phyloP scores from a whole-genome alignment of 2,888 invertebrate species.

The Drosophila phalerata region DNA sequence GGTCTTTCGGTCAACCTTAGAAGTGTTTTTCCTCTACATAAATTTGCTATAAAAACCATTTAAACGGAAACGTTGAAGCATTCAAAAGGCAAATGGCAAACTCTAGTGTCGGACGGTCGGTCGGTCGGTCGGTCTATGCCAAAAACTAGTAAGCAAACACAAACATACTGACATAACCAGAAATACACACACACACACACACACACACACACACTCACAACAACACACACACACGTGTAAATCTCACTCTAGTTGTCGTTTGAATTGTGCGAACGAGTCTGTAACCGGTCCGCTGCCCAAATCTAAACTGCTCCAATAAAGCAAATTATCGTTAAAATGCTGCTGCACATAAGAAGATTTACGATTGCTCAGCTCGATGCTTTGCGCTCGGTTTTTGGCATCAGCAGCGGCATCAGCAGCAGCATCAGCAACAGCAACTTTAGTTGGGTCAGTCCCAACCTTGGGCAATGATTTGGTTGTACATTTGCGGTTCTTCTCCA shows the following conservation, averaged over 20 bases:
- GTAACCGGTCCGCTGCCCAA: constrained; percentile 64
- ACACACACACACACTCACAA: constrained; percentile 28
- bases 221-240: constrained; percentile 12
- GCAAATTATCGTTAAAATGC: constrained; percentile 82
- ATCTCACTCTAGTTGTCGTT: constrained; percentile 66
- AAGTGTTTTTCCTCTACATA: constrained; percentile 82
- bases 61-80: constrained; percentile 79
- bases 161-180: constrained; percentile 27
- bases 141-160: constrained; percentile 52
- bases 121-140: constrained; percentile 44
- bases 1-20: constrained; percentile 72
- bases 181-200: constrained; percentile 18
- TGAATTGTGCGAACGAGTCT: constrained; percentile 55
- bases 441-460: constrained; percentile 27
- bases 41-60: constrained; percentile 82
- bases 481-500: constrained; percentile 57
- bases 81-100: constrained; percentile 65
- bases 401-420: constrained; percentile 47
- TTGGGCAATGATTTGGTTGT: constrained; percentile 60
- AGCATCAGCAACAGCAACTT: constrained; percentile 21
- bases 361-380: constrained; percentile 77
- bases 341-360: constrained; percentile 82
- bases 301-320: constrained; percentile 82
- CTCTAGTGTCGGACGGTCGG: constrained; percentile 10
- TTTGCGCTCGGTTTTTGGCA: constrained; percentile 56